These are phyloP conservation scores for Lepidochrysops patricia DNA, from an alignment of 2,888 invertebrate genomes.

Conservation along the genomic window DNA sequence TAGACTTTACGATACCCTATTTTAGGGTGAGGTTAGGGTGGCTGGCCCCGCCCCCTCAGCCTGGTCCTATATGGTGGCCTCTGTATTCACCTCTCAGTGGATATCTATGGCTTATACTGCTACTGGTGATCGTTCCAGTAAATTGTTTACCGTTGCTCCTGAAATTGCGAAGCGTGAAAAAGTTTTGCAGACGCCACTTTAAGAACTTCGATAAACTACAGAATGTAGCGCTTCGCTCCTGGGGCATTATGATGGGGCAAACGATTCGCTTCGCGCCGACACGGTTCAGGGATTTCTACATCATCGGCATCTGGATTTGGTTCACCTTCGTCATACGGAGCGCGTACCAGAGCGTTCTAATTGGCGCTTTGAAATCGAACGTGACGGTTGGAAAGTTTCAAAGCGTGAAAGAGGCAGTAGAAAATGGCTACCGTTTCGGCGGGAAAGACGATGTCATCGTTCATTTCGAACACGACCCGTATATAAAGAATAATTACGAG, in stretches of 20 bases:
- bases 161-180: slow-evolving; percentile 35
- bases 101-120: slow-evolving; percentile 45
- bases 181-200: slow-evolving; percentile 39
- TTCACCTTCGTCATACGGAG: slow-evolving; percentile 53
- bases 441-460: slow-evolving; percentile 43
- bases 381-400: slow-evolving; percentile 40
- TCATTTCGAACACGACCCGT: slow-evolving; percentile 48
- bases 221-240: slow-evolving; percentile 41
- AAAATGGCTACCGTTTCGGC: slow-evolving; percentile 43
- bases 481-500: slow-evolving; percentile 39
- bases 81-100: slow-evolving; percentile 48
- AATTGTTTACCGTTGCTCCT: slow-evolving; percentile 41
- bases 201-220: slow-evolving; percentile 38
- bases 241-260: slow-evolving; percentile 52
- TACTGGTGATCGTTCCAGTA: slow-evolving; percentile 39
- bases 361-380: slow-evolving; percentile 51
- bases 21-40: slow-evolving; percentile 48
- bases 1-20: slow-evolving; percentile 49
- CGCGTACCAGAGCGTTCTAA: slow-evolving; percentile 54
- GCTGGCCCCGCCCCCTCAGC: slow-evolving; percentile 45
- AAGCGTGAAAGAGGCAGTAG: slow-evolving; percentile 40
- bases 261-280: slow-evolving; percentile 42
- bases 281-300: slow-evolving; percentile 52
- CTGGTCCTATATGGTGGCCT: slow-evolving; percentile 46
- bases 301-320: slow-evolving; percentile 51